These are phyloP conservation scores for Heliopora coerulea DNA, from an alignment of 92 coral and sea anemone species.

Conservation along the genomic window DNA sequence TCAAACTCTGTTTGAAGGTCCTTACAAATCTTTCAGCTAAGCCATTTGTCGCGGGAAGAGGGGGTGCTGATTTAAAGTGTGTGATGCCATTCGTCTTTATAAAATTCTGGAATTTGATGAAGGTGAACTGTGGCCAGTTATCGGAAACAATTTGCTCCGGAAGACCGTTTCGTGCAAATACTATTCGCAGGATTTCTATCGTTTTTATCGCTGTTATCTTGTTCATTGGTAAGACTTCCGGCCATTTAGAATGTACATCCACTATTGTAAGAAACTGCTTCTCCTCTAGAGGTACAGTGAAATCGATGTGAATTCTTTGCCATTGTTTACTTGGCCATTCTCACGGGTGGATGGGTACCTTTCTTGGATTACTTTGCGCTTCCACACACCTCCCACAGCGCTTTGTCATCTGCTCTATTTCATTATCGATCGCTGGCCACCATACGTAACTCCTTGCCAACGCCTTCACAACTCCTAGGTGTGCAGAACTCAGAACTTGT, in stretches of 20 bases:
- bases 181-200: neutral
- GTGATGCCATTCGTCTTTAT: too few species aligned
- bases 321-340: neutral
- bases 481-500: constrained; percentile 23
- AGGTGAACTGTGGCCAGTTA: too few species aligned
- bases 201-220: neutral
- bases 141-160: too few species aligned
- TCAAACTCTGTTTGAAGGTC: too few species aligned
- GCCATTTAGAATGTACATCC: neutral
- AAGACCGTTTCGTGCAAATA: too few species aligned
- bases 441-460: constrained; percentile 2
- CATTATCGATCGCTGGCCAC: neutral
- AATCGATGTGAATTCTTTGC: constrained; percentile 1
- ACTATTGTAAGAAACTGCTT: neutral
- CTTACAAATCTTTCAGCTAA: too few species aligned
- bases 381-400: neutral
- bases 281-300: neutral
- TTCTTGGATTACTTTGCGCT: neutral
- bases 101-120: too few species aligned
- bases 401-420: neutral
- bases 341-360: neutral
- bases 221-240: constrained; percentile 1
- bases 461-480: constrained; percentile 47
- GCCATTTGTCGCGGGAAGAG: neutral
- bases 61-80: too few species aligned